These are phyloP conservation scores for Axis porcinus DNA, from an alignment of 2,113 vertebrate species.

Conservation along the genomic window DNA sequence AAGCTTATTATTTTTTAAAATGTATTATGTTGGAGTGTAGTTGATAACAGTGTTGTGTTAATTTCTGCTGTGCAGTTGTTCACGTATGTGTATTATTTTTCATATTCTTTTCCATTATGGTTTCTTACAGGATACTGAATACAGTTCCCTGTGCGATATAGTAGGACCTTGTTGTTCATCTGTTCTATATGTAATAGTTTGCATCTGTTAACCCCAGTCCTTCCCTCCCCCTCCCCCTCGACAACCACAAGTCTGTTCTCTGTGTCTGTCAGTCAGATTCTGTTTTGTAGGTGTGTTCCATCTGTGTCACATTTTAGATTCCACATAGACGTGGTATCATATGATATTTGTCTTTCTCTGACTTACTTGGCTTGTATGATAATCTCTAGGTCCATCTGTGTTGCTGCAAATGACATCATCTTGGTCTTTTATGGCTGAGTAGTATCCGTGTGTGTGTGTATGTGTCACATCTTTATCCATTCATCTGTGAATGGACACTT, in stretches of 20 bases:
- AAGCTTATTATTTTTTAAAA: neutral
- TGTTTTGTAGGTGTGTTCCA: neutral
- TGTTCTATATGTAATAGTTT: neutral
- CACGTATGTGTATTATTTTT: neutral
- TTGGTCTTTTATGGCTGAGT: neutral
- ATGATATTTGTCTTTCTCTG: neutral
- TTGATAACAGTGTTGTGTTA: neutral
- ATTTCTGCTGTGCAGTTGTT: neutral
- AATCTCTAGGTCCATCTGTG: neutral
- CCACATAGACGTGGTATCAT: neutral
- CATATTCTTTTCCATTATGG: neutral
- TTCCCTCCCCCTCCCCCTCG: neutral
- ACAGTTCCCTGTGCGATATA: neutral
- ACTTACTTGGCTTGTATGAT: neutral
- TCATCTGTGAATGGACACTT: neutral
- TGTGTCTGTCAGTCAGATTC: neutral
- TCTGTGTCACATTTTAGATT: neutral
- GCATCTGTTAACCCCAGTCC: neutral
- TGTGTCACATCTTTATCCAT: neutral
- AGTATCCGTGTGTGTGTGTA: accelerated
- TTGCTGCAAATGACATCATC: neutral
- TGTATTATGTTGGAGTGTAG: neutral
- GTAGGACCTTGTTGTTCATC: neutral
- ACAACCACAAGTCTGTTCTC: neutral
- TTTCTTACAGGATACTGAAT: neutral